Percentiles rank a stretch among this genome's conserved stretches.
These are phyloP conservation scores for Aurelia sp. DNA, from an alignment of 30 jellyfish, hydroid and myxozoan species.

Conservation along the genomic window DNA sequence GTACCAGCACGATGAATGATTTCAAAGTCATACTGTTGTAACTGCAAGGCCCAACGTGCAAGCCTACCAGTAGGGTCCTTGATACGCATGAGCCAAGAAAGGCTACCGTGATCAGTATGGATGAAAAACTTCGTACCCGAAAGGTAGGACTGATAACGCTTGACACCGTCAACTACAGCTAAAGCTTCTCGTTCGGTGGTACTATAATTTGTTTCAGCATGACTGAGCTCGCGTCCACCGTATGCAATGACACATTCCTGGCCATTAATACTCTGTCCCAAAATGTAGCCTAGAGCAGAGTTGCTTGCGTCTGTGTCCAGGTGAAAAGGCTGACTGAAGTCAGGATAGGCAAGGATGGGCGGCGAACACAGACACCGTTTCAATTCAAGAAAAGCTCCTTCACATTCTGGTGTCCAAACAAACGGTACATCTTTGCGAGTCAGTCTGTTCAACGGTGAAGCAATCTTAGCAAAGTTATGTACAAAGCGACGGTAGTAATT, in stretches of 20 bases:
- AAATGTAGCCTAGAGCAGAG: constrained; percentile 42
- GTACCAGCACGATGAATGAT: constrained; percentile 60
- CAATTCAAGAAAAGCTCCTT: constrained; percentile 21
- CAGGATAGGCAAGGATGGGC: constrained; percentile 57
- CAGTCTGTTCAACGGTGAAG: too few species aligned
- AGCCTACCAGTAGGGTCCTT: constrained; percentile 55
- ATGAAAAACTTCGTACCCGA: constrained; percentile 10
- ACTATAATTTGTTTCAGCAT: constrained; percentile 37
- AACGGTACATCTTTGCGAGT: too few species aligned
- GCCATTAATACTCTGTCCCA: constrained; percentile 27
- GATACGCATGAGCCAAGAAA: constrained; percentile 39
- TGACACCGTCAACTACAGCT: constrained; percentile 58
- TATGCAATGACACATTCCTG: constrained; percentile 44
- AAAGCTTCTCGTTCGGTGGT: constrained; percentile 65
- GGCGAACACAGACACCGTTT: constrained; percentile 25
- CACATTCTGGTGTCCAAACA: not conserved
- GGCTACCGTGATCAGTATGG: constrained; percentile 32
- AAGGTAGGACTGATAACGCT: constrained; percentile 38
- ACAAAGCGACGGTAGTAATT: constrained; percentile 57
- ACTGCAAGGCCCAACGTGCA: constrained; percentile 59
- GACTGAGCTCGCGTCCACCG: constrained; percentile 45
- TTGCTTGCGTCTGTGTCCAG: constrained; percentile 61
- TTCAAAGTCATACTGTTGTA: constrained; percentile 48
- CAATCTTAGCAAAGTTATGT: constrained; percentile 20
- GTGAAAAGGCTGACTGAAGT: constrained; percentile 35